Evolutionary conservation across 2,113 vertebrate genomes (phyloP).

Genomic region (Lontra canadensis): DNA sequence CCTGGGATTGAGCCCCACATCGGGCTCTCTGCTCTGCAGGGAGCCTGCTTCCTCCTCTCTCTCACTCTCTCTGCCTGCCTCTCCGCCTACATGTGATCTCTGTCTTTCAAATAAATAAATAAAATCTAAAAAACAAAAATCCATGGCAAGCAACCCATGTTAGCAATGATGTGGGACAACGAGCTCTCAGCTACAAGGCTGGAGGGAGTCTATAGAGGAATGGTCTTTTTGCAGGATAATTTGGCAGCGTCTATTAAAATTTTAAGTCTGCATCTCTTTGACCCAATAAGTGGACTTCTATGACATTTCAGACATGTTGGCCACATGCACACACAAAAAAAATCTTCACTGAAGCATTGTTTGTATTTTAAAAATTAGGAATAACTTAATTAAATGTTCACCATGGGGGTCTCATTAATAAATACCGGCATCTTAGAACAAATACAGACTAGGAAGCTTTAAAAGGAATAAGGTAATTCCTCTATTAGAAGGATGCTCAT

Average conservation of each 20-base stretch:
- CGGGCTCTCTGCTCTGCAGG: too few species aligned
- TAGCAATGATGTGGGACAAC: background rate
- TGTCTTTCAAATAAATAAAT: too few species aligned
- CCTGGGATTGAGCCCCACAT: too few species aligned
- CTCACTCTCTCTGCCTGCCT: too few species aligned
- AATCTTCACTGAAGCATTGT: background rate
- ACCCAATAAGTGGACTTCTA: background rate
- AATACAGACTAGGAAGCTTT: background rate
- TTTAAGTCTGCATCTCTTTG: background rate
- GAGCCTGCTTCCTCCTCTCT: too few species aligned
- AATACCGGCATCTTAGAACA: background rate
- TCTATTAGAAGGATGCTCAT: background rate
- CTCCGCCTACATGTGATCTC: too few species aligned
- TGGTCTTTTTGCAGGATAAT: background rate
- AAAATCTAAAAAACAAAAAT: background rate
- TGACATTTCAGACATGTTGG: background rate
- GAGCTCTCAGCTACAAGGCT: background rate
- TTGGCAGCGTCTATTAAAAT: background rate
- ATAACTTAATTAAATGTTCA: background rate
- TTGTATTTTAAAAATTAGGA: background rate
- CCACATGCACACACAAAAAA: background rate
- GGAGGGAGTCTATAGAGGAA: background rate
- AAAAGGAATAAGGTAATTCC: background rate
- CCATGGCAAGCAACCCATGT: background rate
- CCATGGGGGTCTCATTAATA: background rate